Conservation (phyloP, 2,113 vertebrate species). For the Larimichthys polyactis region DNA sequence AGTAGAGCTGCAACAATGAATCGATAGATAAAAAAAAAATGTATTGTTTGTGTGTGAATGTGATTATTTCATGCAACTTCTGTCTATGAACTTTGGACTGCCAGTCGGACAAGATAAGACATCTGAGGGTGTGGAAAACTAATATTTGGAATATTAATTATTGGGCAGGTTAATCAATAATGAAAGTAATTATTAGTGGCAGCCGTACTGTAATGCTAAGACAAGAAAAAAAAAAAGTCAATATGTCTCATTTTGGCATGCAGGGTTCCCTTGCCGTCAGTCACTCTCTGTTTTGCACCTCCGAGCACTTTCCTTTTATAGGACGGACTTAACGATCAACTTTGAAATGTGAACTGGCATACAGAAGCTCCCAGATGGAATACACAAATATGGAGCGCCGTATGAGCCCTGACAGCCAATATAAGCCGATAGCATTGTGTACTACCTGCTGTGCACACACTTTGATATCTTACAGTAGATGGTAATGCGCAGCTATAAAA, state of each 20-base stretch:
- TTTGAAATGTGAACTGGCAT: slow-evolving; percentile 28
- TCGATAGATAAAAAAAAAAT: not conserved
- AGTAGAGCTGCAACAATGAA: not conserved
- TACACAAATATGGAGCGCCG: slow-evolving; percentile 4
- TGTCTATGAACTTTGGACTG: not conserved
- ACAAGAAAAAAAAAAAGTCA: not conserved
- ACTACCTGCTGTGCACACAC: slow-evolving; percentile 31
- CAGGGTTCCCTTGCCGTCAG: slow-evolving; percentile 22
- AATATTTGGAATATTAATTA: not conserved
- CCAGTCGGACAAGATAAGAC: not conserved
- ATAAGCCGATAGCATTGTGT: slow-evolving; percentile 10
- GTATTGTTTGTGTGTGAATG: not conserved
- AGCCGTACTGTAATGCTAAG: not conserved
- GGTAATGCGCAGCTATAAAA: slow-evolving; percentile 27
- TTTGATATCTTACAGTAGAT: slow-evolving; percentile 41
- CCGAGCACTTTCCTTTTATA: slow-evolving; percentile 27
- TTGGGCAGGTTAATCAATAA: not conserved
- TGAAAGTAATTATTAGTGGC: not conserved
- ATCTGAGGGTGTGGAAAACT: not conserved
- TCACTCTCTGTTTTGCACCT: slow-evolving; percentile 25
- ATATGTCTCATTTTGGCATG: not conserved
- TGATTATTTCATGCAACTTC: not conserved
- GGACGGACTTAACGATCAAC: slow-evolving; percentile 1
- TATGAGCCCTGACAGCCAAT: slow-evolving; percentile 14
- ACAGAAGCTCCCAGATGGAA: slow-evolving; percentile 16